Base-by-base conservation (phyloP, 1,140 invertebrate species). In the Melitaea cinxia region DNA sequence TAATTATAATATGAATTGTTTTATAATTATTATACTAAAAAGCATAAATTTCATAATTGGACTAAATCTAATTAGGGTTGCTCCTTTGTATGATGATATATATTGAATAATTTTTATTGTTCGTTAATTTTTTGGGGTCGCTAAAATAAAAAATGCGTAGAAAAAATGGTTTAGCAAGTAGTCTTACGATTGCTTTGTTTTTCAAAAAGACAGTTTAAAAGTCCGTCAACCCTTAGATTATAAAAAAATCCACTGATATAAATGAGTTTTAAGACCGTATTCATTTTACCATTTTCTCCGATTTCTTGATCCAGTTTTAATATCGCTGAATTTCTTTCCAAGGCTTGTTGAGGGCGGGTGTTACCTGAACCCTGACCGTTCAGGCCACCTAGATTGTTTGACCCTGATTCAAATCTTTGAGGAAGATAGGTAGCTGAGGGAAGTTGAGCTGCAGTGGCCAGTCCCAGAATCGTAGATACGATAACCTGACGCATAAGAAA, bases 261-360 rank as follows among this genome's bases (percentile, higher is more conserved):
- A n/a, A n/a, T n/a, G n/a, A n/a, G 14, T 37, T 37, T 14, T 14
- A 4, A 15, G 1, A 14, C 14, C 35, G n/a, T 37, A 4, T 1
- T 37, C 12, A 35, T 55, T 73, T 72, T 60, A 85, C 83, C 86
- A 68, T 78, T 68, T 63, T 86, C 84, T 30, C 59, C 66, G 52
- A 82, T 62, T 52, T 77, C 82, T 28, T 85, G 81, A 15, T 80
- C 77, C 5, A 77, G 72, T 61, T 79, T 81, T 19, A 87, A n/a
- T 53, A 85, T 77, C 28, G 57, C 73, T 9, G 86, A 77, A 54
- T 78, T 82, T 47, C 78, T 85, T 14, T 89, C 86, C 10, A 45
- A 57, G 5, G 74, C 78, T 47, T 84, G 80, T 54, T 89, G 86
- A 1, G 75, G 65, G 21, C 80, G 69, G 47, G 57, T 77, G 33